phyloP scores from a whole-genome alignment of 2,113 vertebrate species.

The Glareola pratincola region DNA sequence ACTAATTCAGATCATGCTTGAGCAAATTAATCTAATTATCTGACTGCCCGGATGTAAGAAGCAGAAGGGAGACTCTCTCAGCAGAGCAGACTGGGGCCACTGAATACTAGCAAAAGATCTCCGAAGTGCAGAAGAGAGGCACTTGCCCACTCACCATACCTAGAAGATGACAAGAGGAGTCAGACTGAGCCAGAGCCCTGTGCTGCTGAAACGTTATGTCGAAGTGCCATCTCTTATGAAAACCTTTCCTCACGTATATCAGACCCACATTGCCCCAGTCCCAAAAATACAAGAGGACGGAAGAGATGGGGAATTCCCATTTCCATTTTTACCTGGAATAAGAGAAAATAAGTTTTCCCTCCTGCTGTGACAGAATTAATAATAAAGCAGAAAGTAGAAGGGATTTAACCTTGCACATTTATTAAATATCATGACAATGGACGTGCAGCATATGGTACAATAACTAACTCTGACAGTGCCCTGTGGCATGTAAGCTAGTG shows the following conservation, averaged over 20 bases:
- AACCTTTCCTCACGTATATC: background rate
- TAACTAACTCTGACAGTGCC: background rate
- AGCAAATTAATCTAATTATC: background rate
- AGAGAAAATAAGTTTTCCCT: background rate
- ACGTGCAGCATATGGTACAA: background rate
- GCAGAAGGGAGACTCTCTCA: background rate
- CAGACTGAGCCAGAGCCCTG: background rate
- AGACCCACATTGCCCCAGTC: background rate
- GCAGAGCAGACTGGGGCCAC: background rate
- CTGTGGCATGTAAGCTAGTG: background rate
- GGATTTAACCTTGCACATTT: background rate
- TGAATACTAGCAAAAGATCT: background rate
- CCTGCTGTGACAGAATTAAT: background rate
- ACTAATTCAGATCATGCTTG: background rate
- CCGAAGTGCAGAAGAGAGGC: background rate
- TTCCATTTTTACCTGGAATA: background rate
- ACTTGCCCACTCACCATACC: background rate
- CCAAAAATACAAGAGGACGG: background rate
- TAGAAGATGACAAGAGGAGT: background rate
- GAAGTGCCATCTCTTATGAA: background rate
- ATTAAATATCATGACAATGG: background rate
- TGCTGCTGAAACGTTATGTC: background rate
- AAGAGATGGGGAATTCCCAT: background rate
- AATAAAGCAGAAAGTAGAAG: background rate
- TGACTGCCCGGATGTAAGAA: background rate